These are phyloP conservation scores for Euplagia quadripunctaria DNA, from an alignment of 2,888 invertebrate genomes.

Conservation along the genomic window DNA sequence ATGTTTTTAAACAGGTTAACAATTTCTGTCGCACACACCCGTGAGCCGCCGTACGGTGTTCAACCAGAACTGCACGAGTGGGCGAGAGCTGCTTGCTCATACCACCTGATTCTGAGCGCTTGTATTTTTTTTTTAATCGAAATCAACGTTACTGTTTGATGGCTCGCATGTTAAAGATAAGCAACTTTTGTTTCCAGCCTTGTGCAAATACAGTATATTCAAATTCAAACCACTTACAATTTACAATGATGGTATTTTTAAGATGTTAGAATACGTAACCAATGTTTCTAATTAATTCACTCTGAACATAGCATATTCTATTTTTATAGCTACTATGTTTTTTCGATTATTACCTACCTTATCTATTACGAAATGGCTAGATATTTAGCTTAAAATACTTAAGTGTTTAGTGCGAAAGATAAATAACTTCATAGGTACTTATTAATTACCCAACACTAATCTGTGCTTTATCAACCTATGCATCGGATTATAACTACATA, in stretches of 20 bases:
- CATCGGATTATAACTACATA: not conserved
- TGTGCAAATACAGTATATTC: conserved; percentile 15
- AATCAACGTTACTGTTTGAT: conserved; percentile 53
- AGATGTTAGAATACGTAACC: not conserved
- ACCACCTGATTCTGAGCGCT: conserved; percentile 54
- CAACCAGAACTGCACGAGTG: conserved; percentile 68
- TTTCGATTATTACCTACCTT: not conserved
- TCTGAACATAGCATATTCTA: not conserved
- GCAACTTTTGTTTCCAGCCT: conserved; percentile 37
- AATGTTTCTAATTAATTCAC: not conserved
- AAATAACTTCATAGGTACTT: not conserved
- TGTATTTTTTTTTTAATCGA: conserved; percentile 73
- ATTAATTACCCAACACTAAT: conserved; percentile 12
- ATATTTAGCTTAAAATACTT: not conserved
- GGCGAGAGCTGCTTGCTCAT: conserved; percentile 45
- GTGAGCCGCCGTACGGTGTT: conserved; percentile 56
- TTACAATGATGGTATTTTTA: not conserved
- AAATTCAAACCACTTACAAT: conserved; percentile 19
- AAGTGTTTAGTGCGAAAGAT: not conserved
- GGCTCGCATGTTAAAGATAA: conserved; percentile 56
- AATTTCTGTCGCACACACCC: conserved; percentile 28
- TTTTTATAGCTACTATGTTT: not conserved
- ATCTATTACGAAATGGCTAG: not conserved
- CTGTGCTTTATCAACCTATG: not conserved
- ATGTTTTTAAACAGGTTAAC: conserved; percentile 8